Conservation (phyloP, 2,888 invertebrate species). For the Bursaphelenchus okinawaensis region DNA sequence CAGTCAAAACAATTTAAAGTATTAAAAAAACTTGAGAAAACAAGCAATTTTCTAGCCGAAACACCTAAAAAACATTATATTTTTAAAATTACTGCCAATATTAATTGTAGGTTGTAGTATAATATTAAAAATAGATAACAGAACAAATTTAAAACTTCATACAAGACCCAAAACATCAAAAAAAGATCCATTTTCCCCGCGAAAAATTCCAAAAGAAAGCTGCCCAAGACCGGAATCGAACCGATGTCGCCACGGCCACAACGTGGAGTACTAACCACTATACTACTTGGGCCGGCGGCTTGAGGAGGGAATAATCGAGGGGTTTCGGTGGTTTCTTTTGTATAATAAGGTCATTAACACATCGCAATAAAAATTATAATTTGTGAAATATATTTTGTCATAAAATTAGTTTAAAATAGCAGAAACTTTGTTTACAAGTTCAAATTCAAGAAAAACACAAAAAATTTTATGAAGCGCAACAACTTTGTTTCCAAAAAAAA, state of each 20-base stretch:
- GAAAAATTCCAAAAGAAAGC: too few species aligned
- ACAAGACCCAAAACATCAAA: too few species aligned
- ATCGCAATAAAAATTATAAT: background rate
- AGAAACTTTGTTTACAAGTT: background rate
- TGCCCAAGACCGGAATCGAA: conserved; percentile 43
- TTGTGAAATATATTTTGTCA: background rate
- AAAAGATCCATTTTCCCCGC: too few species aligned
- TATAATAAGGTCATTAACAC: background rate
- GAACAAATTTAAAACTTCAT: too few species aligned
- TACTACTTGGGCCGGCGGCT: conserved; percentile 36
- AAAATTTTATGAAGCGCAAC: background rate
- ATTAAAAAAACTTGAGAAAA: background rate
- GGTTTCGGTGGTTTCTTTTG: too few species aligned
- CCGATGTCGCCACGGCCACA: conserved; percentile 56
- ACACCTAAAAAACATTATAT: too few species aligned
- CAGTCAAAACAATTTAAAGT: background rate
- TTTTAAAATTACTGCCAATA: too few species aligned
- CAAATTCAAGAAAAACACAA: background rate
- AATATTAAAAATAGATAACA: too few species aligned
- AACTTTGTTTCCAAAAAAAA: background rate
- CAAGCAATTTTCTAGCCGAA: background rate
- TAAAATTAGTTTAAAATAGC: background rate
- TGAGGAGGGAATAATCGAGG: too few species aligned
- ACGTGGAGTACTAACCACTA: conserved; percentile 57
- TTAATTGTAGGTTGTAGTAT: too few species aligned